These are phyloP conservation scores for Macrosoma leucophasiata DNA, from an alignment of 2,888 invertebrate genomes.

Conservation along the genomic window DNA sequence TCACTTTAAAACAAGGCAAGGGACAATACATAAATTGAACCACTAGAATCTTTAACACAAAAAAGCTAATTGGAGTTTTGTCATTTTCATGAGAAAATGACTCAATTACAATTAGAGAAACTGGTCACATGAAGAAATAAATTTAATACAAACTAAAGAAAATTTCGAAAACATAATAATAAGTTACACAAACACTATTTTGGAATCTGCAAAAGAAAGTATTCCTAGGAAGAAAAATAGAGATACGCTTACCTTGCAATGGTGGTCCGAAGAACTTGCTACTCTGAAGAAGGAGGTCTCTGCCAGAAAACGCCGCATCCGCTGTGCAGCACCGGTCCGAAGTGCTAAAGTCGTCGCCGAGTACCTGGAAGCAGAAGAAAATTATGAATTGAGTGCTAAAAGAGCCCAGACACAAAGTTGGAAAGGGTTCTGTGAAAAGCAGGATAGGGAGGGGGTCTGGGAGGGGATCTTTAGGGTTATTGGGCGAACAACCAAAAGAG, in stretches of 20 bases:
- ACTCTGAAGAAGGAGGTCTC: background rate
- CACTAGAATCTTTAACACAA: background rate
- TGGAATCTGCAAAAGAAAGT: background rate
- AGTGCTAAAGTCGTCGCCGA: background rate
- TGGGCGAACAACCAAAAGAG: slow-evolving; percentile 1
- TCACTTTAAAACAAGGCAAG: too few species aligned
- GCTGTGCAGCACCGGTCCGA: background rate
- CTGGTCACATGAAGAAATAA: too few species aligned
- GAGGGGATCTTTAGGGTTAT: slow-evolving; percentile 10
- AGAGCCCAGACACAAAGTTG: too few species aligned
- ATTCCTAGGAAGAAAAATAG: background rate
- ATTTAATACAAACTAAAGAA: background rate
- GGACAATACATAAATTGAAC: background rate
- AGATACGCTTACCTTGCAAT: background rate
- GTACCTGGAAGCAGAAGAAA: background rate
- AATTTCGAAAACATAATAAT: background rate
- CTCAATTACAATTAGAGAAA: background rate
- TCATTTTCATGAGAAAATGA: background rate
- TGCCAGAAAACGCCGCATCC: background rate
- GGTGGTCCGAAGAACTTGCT: background rate
- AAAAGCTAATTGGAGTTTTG: background rate
- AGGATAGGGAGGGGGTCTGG: slow-evolving; percentile 13
- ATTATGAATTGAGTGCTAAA: background rate
- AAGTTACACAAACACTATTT: background rate
- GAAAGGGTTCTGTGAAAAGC: background rate